phyloP scores from a whole-genome alignment of 2,113 vertebrate genomes.

The Talpa occidentalis region DNA sequence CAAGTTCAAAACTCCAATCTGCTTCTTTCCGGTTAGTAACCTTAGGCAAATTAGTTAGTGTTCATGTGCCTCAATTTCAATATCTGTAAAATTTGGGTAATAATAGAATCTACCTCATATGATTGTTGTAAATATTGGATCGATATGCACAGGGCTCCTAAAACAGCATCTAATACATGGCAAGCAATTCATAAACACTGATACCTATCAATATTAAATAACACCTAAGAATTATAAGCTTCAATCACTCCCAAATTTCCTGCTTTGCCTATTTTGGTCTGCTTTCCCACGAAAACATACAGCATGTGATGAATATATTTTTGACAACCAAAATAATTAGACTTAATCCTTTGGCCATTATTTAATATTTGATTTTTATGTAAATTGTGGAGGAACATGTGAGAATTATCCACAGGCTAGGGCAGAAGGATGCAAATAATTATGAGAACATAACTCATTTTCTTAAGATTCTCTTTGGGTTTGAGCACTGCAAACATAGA shows the following conservation, averaged over 20 bases:
- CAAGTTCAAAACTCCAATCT: neutral
- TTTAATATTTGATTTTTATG: slow-evolving; percentile 46
- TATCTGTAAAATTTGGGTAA: neutral
- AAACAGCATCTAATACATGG: neutral
- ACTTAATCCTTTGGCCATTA: neutral
- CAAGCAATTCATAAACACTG: slow-evolving; percentile 22
- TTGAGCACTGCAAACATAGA: neutral
- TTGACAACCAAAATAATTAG: neutral
- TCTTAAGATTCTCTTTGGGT: neutral
- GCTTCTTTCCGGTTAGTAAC: neutral
- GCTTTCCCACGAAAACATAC: neutral
- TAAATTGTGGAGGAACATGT: neutral
- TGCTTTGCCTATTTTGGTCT: neutral
- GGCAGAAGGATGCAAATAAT: neutral
- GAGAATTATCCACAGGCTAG: neutral
- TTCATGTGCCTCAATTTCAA: neutral
- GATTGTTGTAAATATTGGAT: neutral
- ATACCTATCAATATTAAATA: slow-evolving; percentile 11
- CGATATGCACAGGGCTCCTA: neutral
- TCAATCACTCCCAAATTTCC: slow-evolving; percentile 4
- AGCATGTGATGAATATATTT: neutral
- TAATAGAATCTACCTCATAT: neutral
- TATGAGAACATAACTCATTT: neutral
- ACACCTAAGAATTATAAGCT: neutral
- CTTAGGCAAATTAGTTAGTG: neutral